phyloP scores from a whole-genome alignment of 2,113 vertebrate species.

The Alexandromys fortis region DNA sequence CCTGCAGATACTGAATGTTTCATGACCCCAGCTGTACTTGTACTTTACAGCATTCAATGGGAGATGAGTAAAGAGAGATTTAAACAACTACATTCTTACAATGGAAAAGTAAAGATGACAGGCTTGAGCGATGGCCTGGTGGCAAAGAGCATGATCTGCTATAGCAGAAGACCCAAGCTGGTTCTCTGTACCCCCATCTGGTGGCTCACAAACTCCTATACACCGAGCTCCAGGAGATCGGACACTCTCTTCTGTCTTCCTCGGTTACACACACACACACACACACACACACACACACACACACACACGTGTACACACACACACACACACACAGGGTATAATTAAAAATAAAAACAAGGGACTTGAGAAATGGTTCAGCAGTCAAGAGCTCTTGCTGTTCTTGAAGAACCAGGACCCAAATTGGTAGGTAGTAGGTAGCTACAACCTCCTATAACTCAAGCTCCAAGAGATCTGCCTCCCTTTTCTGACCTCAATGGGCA shows the following conservation, averaged over 20 bases:
- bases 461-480: background rate
- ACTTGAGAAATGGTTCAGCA: background rate
- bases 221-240: background rate
- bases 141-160: background rate
- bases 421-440: background rate
- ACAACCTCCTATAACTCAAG: background rate
- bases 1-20: background rate
- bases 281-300: background rate
- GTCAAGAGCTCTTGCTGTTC: background rate
- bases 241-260: background rate
- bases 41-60: background rate
- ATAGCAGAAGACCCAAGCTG: too few relatives aligned
- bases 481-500: background rate
- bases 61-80: background rate
- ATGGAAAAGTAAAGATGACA: too few relatives aligned
- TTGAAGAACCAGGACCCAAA: background rate
- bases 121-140: background rate
- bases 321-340: background rate
- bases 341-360: background rate
- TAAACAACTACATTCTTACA: background rate
- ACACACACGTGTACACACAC: background rate
- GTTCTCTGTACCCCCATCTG: background rate
- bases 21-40: background rate
- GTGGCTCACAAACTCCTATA: background rate
- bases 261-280: background rate